Percentiles rank a stretch among this genome's conserved stretches.
Evolutionary conservation across 2,797 vertebrate genomes (phyloP).

Genomic region (Gymnoscopelus microlampas): DNA sequence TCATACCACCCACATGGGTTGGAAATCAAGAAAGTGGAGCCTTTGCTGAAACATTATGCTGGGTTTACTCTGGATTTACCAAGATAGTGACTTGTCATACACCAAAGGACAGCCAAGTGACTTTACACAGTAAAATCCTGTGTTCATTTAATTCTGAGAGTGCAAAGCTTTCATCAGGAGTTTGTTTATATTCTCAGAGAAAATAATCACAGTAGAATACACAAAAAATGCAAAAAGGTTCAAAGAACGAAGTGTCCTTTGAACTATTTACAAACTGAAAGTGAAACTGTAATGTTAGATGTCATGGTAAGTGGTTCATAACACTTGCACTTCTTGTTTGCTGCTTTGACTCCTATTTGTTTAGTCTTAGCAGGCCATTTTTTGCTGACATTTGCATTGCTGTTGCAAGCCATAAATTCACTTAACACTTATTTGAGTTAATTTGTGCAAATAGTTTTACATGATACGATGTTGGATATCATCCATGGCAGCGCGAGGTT

Average conservation of each 20-base stretch:
- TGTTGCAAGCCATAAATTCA: neutral
- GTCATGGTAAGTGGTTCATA: neutral
- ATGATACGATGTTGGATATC: too few relatives aligned
- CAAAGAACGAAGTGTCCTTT: neutral
- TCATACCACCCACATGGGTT: neutral
- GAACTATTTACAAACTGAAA: neutral
- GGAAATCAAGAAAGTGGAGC: neutral
- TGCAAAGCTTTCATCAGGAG: neutral
- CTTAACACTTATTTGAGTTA: too few relatives aligned
- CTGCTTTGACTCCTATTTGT: neutral
- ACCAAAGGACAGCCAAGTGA: neutral
- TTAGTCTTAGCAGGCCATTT: neutral
- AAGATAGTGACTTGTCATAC: neutral
- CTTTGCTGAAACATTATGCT: neutral
- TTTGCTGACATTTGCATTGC: constrained; percentile 6
- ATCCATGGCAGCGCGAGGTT: too few relatives aligned
- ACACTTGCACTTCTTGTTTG: neutral
- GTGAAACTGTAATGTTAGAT: neutral
- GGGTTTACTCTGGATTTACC: neutral
- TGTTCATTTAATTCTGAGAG: neutral
- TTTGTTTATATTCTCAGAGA: too few relatives aligned
- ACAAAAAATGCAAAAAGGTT: too few relatives aligned
- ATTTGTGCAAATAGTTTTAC: too few relatives aligned
- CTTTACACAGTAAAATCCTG: constrained; percentile 15
- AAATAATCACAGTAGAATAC: too few relatives aligned